phyloP scores from a whole-genome alignment of 2,113 vertebrate genomes.

The Zosterops borbonicus region DNA sequence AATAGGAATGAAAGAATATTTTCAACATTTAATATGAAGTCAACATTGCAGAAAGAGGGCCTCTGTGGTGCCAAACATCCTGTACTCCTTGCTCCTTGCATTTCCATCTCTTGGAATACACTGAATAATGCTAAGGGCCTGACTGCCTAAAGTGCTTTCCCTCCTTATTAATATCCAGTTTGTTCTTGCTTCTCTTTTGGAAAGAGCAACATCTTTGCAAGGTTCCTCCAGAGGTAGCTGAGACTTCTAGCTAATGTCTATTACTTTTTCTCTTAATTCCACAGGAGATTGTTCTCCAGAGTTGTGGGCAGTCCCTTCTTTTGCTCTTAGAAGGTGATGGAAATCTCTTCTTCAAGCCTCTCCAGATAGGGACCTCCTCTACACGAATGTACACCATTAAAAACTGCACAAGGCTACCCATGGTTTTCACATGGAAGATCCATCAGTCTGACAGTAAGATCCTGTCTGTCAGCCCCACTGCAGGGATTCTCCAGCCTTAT shows the following conservation, averaged over 20 bases:
- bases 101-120: not conserved
- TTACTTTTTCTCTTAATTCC: not conserved
- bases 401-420: slow-evolving; percentile 81
- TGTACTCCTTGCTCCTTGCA: not conserved
- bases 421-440: slow-evolving; percentile 88
- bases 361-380: slow-evolving; percentile 75
- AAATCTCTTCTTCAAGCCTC: slow-evolving; percentile 86
- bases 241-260: not conserved
- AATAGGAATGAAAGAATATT: not conserved
- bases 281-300: slow-evolving; percentile 81
- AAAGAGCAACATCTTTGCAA: not conserved
- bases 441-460: slow-evolving; percentile 63
- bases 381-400: slow-evolving; percentile 75
- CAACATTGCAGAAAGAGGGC: not conserved
- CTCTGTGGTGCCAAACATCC: not conserved
- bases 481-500: slow-evolving; percentile 83
- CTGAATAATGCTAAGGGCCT: not conserved
- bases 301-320: slow-evolving; percentile 73
- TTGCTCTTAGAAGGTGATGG: slow-evolving; percentile 78
- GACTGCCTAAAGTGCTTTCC: not conserved
- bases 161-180: not conserved
- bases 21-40: not conserved
- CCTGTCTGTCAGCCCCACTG: slow-evolving; percentile 80
- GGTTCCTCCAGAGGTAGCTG: not conserved
- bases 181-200: not conserved